Evolutionary conservation across 2,888 invertebrate species (phyloP).

Genomic region (Aporophyla nigra): DNA sequence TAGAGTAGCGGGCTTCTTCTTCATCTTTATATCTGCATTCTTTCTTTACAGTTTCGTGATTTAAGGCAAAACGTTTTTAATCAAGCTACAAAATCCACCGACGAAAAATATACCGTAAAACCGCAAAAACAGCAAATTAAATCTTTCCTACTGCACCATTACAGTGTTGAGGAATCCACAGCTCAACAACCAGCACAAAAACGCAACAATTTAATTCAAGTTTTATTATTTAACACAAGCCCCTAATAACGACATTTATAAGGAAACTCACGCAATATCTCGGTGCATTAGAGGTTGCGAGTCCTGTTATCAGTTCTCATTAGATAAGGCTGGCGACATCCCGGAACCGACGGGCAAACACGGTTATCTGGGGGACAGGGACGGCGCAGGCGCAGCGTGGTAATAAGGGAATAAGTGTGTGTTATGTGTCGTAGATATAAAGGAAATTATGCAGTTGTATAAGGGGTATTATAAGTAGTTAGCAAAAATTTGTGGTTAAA

Average conservation of each 20-base stretch:
- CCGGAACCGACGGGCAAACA: constrained; percentile 81
- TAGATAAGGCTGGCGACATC: constrained; percentile 81
- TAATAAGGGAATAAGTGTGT: constrained; percentile 36
- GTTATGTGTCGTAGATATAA: constrained; percentile 21
- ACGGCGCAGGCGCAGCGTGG: constrained; percentile 60
- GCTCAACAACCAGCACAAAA: background rate
- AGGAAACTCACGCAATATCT: constrained; percentile 52
- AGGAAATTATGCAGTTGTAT: background rate
- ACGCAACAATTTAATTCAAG: constrained; percentile 1
- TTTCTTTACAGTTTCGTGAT: background rate
- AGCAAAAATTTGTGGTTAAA: too few relatives aligned
- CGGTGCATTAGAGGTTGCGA: constrained; percentile 61
- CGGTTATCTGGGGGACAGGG: constrained; percentile 73
- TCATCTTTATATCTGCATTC: background rate
- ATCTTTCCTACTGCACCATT: background rate
- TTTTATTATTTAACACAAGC: constrained; percentile 6
- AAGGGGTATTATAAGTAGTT: too few relatives aligned
- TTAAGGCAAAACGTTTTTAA: background rate
- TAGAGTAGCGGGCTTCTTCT: background rate
- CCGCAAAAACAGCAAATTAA: background rate
- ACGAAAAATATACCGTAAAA: background rate
- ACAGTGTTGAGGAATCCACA: background rate
- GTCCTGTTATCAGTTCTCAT: constrained; percentile 78
- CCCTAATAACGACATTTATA: constrained; percentile 17
- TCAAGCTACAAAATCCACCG: background rate